Evolutionary conservation across 2,888 invertebrate genomes (phyloP).

Genomic region (Ophion ellenae): DNA sequence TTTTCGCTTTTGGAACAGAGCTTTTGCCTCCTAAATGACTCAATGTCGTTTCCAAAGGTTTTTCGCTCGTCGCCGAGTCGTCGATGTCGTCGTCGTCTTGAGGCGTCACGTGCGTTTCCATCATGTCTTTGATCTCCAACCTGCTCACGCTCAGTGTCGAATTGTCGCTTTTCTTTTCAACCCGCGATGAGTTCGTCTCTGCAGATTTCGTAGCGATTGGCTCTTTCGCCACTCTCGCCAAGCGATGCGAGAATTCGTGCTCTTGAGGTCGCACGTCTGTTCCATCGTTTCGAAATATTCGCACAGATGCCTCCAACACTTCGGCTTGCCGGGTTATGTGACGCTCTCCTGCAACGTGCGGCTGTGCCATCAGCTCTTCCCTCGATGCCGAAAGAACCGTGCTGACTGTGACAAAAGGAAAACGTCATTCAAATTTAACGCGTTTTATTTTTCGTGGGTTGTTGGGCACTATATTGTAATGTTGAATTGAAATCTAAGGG

Average conservation of each 20-base stretch:
- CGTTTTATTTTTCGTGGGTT: too few species aligned
- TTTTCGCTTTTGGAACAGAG: background rate
- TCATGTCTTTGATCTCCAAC: constrained; percentile 64
- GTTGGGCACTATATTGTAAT: too few species aligned
- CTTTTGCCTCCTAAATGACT: background rate
- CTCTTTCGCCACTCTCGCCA: constrained; percentile 11
- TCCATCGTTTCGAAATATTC: constrained; percentile 14
- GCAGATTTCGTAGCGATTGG: background rate
- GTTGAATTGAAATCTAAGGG: too few species aligned
- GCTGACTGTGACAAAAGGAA: constrained; percentile 36
- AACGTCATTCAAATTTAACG: background rate
- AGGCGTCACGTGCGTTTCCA: constrained; percentile 51
- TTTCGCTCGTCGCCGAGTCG: background rate
- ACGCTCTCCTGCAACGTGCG: constrained; percentile 4
- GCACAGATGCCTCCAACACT: constrained; percentile 1
- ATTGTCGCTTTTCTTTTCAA: constrained; percentile 7
- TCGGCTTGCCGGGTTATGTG: constrained; percentile 39
- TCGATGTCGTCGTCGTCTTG: constrained; percentile 43
- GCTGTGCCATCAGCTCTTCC: background rate
- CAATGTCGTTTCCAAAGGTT: background rate
- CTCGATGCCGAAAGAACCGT: constrained; percentile 37
- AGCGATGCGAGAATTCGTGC: constrained; percentile 30
- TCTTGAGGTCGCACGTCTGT: constrained; percentile 12
- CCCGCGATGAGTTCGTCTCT: constrained; percentile 9
- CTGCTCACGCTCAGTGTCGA: constrained; percentile 3